Evolutionary conservation across 2,113 vertebrate species (phyloP).

Genomic region (Mungos mungo): DNA sequence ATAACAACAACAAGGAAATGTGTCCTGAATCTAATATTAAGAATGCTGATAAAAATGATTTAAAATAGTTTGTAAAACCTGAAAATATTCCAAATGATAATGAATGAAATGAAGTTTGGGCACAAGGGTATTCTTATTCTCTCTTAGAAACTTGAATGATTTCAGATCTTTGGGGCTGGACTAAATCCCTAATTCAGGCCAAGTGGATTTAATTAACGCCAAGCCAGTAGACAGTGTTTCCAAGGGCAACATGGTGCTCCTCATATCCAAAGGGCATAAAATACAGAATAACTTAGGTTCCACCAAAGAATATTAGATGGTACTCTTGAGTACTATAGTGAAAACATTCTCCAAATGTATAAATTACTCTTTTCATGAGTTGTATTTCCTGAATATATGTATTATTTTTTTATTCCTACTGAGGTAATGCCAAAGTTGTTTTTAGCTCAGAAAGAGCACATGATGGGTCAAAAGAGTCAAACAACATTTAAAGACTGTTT

Average conservation of each 20-base stretch:
- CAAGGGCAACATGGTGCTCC: neutral
- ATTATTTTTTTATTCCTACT: neutral
- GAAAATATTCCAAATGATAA: conserved; percentile 42
- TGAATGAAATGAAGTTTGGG: conserved; percentile 43
- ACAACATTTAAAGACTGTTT: neutral
- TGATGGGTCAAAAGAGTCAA: conserved; percentile 22
- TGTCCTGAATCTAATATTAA: neutral
- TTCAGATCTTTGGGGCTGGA: conserved; percentile 38
- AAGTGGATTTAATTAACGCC: neutral
- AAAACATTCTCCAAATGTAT: conserved; percentile 1
- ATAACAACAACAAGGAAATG: neutral
- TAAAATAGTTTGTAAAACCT: conserved; percentile 24
- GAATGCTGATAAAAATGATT: conserved; percentile 36
- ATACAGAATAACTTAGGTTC: conserved; percentile 34
- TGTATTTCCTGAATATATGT: neutral
- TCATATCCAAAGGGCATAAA: conserved; percentile 19
- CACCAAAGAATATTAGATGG: neutral
- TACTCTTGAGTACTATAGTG: neutral
- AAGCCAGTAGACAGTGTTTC: conserved; percentile 20
- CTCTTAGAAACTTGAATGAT: conserved; percentile 44
- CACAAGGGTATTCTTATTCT: neutral
- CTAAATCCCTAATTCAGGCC: neutral
- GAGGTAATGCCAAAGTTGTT: neutral
- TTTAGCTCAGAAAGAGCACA: neutral
- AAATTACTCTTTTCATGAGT: conserved; percentile 13